Base-by-base conservation (phyloP, 2,888 invertebrate genomes). In the Myopa tessellatipennis region DNA sequence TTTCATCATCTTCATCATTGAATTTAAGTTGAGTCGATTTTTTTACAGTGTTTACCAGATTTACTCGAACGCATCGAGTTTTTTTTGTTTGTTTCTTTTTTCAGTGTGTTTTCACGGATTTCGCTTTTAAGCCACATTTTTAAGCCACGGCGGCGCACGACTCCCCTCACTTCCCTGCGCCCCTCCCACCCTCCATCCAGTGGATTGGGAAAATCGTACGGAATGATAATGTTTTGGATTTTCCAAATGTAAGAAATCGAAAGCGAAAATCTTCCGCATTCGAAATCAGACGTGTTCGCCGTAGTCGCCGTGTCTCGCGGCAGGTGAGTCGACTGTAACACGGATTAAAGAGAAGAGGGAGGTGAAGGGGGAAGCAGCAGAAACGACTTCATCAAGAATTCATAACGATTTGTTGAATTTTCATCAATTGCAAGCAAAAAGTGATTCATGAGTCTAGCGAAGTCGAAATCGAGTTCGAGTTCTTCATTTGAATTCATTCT, bases 161-260 rank as follows among this genome's bases (percentile, higher is more conserved):
- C 26, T 26, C 26, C 26, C 26, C 26, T 26, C 26, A 26, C 26
- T 26, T 26, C 26, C 26, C 26, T 26, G 2, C 26, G 6, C 45
- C 6, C 45, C 45, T 45, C 45, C 45, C 10, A 3, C 0, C 3
- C 45, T n/a, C 68, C 14, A 34, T n/a, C 45, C 45, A 36, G 26
- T 70, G 70, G 52, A 18, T 16, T 70, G 70, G 55, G 55, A 36
- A 55, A 55, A 12, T 70, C 16, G 70, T 40, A 55, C 52, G 14
- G 55, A 70, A 52, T 70, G 55, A 70, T 70, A 70, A 26, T 52
- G 70, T 70, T 70, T 70, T 34, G 70, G 55, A 70, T 52, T 45
- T 45, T 45, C 14, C 60, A 38, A 38, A 60, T 38, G 70, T 34
- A 69, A 45, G 69, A 69, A 69, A 69, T 26, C 45, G 38, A 50